Evolutionary conservation across 2,113 vertebrate genomes (phyloP).

Genomic region (Phrynocephalus versicolor): DNA sequence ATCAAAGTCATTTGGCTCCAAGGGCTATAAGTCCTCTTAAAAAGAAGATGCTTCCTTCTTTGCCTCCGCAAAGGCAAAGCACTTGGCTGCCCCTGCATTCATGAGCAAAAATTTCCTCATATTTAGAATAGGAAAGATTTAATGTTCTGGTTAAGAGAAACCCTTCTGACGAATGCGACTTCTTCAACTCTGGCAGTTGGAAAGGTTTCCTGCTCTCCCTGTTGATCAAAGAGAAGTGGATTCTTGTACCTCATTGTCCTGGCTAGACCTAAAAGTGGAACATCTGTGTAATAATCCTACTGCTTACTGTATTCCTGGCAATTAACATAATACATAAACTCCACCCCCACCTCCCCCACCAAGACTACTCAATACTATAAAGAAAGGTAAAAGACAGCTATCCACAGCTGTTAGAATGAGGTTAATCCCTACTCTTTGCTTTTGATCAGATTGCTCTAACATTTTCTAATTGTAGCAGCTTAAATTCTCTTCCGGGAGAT

Average conservation of each 20-base stretch:
- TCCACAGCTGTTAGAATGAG: not conserved
- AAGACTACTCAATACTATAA: not conserved
- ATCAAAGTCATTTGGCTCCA: too few species aligned
- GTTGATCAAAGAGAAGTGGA: not conserved
- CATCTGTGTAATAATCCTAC: not conserved
- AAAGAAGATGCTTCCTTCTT: too few species aligned
- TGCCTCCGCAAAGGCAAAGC: not conserved
- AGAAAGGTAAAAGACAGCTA: not conserved
- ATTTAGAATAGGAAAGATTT: not conserved
- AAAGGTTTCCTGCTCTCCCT: too few species aligned
- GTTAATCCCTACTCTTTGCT: not conserved
- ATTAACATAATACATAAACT: too few species aligned
- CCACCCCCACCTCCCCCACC: too few species aligned
- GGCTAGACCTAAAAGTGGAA: not conserved
- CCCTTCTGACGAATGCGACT: not conserved
- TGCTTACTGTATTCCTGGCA: not conserved
- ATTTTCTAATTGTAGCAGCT: constrained; percentile 5
- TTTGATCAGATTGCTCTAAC: not conserved
- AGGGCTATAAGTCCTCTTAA: too few species aligned
- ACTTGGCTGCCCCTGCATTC: not conserved
- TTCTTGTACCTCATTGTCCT: not conserved
- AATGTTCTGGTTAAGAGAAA: not conserved
- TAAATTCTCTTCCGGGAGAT: not conserved
- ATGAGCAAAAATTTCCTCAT: not conserved
- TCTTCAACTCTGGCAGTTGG: not conserved